Conservation (phyloP, 2,797 vertebrate species). For the Taenioides sp. region DNA sequence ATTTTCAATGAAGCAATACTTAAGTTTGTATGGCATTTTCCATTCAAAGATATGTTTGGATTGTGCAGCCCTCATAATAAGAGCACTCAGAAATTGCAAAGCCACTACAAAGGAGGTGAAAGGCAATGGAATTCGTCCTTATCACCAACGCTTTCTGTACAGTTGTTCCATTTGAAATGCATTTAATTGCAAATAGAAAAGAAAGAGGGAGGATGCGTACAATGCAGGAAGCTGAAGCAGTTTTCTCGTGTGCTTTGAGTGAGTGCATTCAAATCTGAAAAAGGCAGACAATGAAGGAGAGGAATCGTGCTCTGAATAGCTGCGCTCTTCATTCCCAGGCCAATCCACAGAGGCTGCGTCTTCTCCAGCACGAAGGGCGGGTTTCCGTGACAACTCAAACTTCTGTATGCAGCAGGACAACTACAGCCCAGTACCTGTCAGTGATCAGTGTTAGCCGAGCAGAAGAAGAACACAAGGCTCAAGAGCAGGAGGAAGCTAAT, state of each 20-base stretch:
- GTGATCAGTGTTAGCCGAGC: conserved; percentile 25
- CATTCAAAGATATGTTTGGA: conserved; percentile 78
- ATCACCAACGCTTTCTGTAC: conserved; percentile 82
- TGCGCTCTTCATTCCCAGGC: conserved; percentile 70
- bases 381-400: conserved; percentile 60
- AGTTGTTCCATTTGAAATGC: conserved; percentile 86
- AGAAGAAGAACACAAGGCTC: conserved; percentile 16
- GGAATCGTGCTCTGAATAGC: conserved; percentile 81
- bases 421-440: conserved; percentile 41
- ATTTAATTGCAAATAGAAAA: conserved; percentile 88
- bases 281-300: conserved; percentile 77
- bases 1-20: conserved; percentile 82
- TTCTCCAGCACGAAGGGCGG: conserved; percentile 62
- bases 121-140: conserved; percentile 80
- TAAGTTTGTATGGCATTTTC: conserved; percentile 75
- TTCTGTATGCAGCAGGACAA: conserved; percentile 62
- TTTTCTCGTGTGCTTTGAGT: conserved; percentile 78
- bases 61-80: conserved; percentile 75
- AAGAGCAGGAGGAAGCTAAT: conserved; percentile 33
- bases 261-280: conserved; percentile 79
- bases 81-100: conserved; percentile 76
- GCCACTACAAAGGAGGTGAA: conserved; percentile 78
- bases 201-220: conserved; percentile 77
- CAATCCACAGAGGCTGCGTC: conserved; percentile 68
- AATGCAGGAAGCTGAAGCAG: conserved; percentile 78